Evolutionary conservation across 2,888 invertebrate genomes (phyloP).

Genomic region (Biston betularia): DNA sequence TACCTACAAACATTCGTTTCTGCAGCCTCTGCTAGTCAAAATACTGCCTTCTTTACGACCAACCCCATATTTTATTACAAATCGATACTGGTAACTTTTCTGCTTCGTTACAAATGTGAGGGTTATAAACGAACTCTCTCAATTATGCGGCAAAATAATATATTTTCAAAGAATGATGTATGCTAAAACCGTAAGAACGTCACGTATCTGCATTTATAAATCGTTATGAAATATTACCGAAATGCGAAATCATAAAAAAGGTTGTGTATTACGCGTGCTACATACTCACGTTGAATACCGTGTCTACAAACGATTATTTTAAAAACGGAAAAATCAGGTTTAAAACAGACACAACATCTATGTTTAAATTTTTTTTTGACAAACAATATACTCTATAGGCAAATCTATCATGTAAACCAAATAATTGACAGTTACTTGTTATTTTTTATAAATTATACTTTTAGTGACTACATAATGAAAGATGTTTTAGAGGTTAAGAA

Average conservation of each 20-base stretch:
- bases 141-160: constrained; percentile 35
- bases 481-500: no score
- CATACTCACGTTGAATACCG: constrained; percentile 26
- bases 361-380: no score
- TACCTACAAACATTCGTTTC: constrained; percentile 66
- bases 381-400: no score
- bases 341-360: constrained; percentile 51
- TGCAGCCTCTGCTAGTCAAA: constrained; percentile 65
- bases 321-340: constrained; percentile 65
- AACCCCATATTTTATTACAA: constrained; percentile 71
- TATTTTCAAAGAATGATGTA: constrained; percentile 26
- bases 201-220: constrained; percentile 39
- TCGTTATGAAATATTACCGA: constrained; percentile 36
- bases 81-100: constrained; percentile 67
- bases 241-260: constrained; percentile 52
- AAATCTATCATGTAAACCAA: no score
- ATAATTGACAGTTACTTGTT: no score
- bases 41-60: constrained; percentile 72
- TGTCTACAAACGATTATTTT: constrained; percentile 50
- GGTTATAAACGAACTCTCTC: constrained; percentile 29
- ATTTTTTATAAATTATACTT: no score
- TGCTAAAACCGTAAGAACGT: constrained; percentile 39
- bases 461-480: no score
- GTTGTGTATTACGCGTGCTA: constrained; percentile 62
- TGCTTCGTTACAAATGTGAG: constrained; percentile 54